phyloP scores from a whole-genome alignment of 2,113 vertebrate species.

The Pavo muticus region DNA sequence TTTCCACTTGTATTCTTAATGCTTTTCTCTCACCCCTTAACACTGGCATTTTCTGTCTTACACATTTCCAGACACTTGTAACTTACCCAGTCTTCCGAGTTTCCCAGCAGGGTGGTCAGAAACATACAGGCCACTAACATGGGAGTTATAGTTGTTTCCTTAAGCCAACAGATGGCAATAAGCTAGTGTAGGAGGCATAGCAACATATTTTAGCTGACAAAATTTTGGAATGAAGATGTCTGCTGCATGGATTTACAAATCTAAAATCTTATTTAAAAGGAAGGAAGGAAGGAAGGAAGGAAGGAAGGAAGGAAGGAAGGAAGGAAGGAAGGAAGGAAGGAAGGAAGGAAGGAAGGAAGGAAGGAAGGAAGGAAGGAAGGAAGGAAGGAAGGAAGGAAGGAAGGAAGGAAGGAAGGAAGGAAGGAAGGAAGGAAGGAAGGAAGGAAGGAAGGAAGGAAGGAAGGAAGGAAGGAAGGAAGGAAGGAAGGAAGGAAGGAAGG shows the following conservation, averaged over 20 bases:
- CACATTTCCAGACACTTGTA: fast-evolving
- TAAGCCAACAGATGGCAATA: not conserved
- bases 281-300: no score
- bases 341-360: no score
- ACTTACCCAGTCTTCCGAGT: not conserved
- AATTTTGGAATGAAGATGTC: not conserved
- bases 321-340: no score
- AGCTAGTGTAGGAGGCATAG: not conserved
- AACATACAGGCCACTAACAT: not conserved
- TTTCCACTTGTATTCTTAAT: not conserved
- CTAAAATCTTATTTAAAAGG: not conserved
- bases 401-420: no score
- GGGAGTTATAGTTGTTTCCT: not conserved
- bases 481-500: not conserved
- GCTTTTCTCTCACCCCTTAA: not conserved
- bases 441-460: no score
- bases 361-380: no score
- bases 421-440: no score
- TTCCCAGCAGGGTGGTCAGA: not conserved
- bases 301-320: no score
- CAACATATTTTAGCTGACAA: not conserved
- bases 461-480: no score
- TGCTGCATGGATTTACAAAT: not conserved
- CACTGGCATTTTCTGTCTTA: not conserved
- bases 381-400: no score